phyloP scores from a whole-genome alignment of 2,888 invertebrate species.

The Hecatera dysodea region DNA sequence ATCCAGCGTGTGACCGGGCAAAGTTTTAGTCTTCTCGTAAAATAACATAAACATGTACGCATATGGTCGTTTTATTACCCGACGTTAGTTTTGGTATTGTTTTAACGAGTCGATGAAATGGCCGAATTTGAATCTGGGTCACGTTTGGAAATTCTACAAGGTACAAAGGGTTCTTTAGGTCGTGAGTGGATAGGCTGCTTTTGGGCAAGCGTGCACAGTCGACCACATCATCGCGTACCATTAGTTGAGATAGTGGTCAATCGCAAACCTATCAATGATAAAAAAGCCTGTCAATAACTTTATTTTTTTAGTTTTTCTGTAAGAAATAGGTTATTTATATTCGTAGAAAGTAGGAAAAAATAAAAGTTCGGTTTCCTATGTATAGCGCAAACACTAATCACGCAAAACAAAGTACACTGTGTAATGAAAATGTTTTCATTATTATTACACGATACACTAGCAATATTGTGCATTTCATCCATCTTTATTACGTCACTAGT shows the following conservation, averaged over 20 bases:
- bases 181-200: too few species aligned
- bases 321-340: too few species aligned
- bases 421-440: slow-evolving; percentile 8
- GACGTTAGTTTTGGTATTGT: background rate
- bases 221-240: too few species aligned
- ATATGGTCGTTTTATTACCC: background rate
- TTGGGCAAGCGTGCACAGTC: too few species aligned
- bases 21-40: slow-evolving; percentile 16
- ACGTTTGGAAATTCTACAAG: background rate
- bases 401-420: background rate
- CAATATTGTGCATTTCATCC: background rate
- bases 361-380: too few species aligned
- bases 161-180: too few species aligned
- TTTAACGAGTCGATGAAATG: background rate
- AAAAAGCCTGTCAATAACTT: too few species aligned
- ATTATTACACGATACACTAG: background rate
- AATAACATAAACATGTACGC: background rate
- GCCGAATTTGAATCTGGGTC: background rate
- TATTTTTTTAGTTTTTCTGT: too few species aligned
- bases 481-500: slow-evolving; percentile 14
- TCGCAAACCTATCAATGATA: too few species aligned
- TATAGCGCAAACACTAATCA: too few species aligned
- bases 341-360: too few species aligned
- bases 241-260: too few species aligned
- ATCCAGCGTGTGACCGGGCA: background rate